Conservation (phyloP, 2,797 vertebrate species). For the Pagetopsis macropterus region DNA sequence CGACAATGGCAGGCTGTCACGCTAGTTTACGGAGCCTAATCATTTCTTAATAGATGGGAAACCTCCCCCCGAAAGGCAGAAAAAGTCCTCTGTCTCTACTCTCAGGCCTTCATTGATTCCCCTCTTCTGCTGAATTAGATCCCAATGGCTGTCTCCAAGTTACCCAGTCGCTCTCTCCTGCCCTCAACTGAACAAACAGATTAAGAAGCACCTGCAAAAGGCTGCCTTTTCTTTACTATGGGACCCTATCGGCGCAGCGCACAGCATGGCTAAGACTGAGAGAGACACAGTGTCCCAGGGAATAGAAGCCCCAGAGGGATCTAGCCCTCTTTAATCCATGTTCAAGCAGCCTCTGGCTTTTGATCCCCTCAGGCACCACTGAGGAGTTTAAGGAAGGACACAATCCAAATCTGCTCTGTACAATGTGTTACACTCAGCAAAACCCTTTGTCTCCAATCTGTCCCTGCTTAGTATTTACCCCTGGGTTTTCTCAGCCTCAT, state of each 20-base stretch:
- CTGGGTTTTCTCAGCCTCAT: constrained; percentile 13
- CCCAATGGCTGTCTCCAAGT: constrained; percentile 75
- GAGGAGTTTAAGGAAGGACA: constrained; percentile 71
- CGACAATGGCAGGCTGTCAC: constrained; percentile 84
- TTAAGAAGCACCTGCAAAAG: constrained; percentile 80
- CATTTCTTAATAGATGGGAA: constrained; percentile 86
- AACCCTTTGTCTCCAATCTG: constrained; percentile 55
- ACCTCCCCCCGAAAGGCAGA: constrained; percentile 70
- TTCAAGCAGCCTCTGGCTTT: constrained; percentile 80
- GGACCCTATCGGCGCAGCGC: constrained; percentile 59
- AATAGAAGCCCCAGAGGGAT: constrained; percentile 73
- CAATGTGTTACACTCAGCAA: constrained; percentile 60
- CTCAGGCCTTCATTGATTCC: constrained; percentile 74
- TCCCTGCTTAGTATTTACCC: constrained; percentile 28
- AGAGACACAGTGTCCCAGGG: constrained; percentile 76
- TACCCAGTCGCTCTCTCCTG: constrained; percentile 62
- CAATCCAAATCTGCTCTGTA: constrained; percentile 67
- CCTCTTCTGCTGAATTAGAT: constrained; percentile 80
- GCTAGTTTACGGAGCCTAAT: constrained; percentile 85
- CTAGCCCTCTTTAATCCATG: constrained; percentile 77
- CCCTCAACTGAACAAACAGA: constrained; percentile 81
- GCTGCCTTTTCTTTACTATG: constrained; percentile 46
- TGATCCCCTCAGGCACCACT: constrained; percentile 76
- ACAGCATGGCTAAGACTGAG: constrained; percentile 72
- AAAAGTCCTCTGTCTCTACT: constrained; percentile 64